Percentiles rank a stretch among this genome's conserved stretches.
phyloP scores from a whole-genome alignment of 2,113 vertebrate species.

The Isurus oxyrinchus region DNA sequence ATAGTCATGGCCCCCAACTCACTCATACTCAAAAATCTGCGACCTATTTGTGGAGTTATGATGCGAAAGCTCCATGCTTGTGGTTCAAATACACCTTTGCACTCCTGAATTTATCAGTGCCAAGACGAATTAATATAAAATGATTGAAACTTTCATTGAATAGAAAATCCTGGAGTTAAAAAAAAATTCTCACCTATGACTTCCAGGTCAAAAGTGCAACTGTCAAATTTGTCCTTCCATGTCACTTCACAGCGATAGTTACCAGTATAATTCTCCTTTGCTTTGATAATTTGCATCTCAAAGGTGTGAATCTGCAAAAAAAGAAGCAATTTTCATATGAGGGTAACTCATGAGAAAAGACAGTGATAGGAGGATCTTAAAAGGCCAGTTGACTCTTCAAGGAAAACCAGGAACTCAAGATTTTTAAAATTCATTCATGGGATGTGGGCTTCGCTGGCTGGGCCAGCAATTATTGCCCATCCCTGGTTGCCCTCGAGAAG shows the following conservation, averaged over 20 bases:
- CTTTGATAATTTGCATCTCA: conserved; percentile 98
- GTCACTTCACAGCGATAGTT: conserved; percentile 94
- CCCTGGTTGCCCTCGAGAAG: too few species aligned
- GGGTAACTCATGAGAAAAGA: not conserved
- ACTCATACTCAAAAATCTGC: not conserved
- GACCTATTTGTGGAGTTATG: not conserved
- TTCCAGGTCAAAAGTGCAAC: conserved; percentile 91
- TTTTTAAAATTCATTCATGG: too few species aligned
- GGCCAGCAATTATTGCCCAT: too few species aligned
- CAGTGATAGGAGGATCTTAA: not conserved
- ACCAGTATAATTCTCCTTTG: conserved; percentile 90
- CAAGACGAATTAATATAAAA: not conserved
- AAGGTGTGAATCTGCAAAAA: conserved; percentile 81
- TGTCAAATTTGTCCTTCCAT: conserved; percentile 97
- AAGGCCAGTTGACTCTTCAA: not conserved
- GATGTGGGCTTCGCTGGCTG: too few species aligned
- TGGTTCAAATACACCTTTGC: not conserved
- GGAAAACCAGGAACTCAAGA: not conserved
- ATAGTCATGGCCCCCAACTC: not conserved
- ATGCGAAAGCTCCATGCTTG: not conserved
- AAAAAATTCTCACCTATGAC: conserved; percentile 70
- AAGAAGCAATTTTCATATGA: not conserved
- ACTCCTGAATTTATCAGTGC: not conserved
- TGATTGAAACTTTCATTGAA: not conserved
- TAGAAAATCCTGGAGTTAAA: not conserved